Conservation (phyloP, 2,113 vertebrate species). For the Atractosteus spatula region DNA sequence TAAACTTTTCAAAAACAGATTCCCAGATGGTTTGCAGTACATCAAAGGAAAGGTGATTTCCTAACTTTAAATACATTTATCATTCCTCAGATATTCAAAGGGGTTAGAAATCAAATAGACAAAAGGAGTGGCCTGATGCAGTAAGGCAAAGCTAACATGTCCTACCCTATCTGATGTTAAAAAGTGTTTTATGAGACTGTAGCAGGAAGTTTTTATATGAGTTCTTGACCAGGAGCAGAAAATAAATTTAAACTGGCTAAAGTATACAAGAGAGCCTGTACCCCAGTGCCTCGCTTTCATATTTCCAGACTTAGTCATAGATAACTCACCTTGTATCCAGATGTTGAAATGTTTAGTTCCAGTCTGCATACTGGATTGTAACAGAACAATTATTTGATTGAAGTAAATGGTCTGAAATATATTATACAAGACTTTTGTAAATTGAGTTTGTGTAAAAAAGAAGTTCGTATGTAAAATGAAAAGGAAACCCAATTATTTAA, state of each 20-base stretch:
- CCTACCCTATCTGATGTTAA: background rate
- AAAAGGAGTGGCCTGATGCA: no score
- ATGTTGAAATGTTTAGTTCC: constrained; percentile 1
- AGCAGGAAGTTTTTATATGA: background rate
- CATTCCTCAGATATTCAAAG: background rate
- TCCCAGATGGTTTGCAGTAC: constrained; percentile 32
- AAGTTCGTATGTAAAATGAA: no score
- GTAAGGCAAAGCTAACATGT: background rate
- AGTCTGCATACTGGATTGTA: background rate
- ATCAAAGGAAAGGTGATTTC: constrained; percentile 5
- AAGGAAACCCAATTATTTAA: no score
- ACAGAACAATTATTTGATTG: background rate
- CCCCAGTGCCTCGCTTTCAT: background rate
- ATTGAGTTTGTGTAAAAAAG: no score
- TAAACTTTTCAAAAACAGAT: constrained; percentile 26
- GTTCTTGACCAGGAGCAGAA: no score
- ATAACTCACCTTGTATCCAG: constrained; percentile 5
- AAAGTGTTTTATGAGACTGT: background rate
- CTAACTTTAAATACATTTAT: background rate
- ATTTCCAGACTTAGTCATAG: background rate
- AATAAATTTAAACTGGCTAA: background rate
- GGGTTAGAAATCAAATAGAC: background rate
- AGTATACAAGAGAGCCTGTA: background rate
- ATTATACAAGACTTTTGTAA: no score
- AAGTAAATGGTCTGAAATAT: background rate